phyloP scores from a whole-genome alignment of 2,888 invertebrate species.

The Eupsilia transversa region DNA sequence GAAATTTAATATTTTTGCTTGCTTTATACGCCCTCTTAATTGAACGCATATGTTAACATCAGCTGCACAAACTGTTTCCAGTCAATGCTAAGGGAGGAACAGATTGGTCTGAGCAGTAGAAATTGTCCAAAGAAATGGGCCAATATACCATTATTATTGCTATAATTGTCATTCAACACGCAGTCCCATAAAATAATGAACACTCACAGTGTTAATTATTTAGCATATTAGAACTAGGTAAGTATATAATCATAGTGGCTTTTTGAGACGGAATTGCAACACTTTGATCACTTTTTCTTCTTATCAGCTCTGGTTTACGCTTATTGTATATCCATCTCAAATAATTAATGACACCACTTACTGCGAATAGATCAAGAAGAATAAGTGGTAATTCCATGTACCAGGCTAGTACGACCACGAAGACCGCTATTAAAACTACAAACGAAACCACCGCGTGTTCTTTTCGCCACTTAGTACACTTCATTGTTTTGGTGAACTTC shows the following conservation, averaged over 20 bases:
- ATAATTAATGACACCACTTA: conserved; percentile 21
- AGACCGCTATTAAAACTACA: not conserved
- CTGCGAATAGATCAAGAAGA: conserved; percentile 1
- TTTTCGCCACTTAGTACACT: conserved; percentile 2
- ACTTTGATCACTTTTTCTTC: not conserved
- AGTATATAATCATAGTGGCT: too few species aligned
- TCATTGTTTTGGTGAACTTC: conserved; percentile 5
- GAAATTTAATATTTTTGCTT: too few species aligned
- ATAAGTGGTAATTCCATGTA: conserved; percentile 10
- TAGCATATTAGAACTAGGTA: too few species aligned
- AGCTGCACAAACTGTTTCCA: not conserved
- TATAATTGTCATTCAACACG: too few species aligned
- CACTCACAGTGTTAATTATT: too few species aligned
- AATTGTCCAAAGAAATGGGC: too few species aligned
- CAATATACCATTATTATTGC: too few species aligned
- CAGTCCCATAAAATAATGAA: too few species aligned
- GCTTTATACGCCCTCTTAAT: too few species aligned
- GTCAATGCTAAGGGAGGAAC: not conserved
- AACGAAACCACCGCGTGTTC: not conserved
- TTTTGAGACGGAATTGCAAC: not conserved
- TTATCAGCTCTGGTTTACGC: not conserved
- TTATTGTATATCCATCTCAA: not conserved
- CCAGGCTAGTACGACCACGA: not conserved
- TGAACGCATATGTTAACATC: too few species aligned
- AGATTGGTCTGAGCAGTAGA: not conserved